phyloP scores from a whole-genome alignment of 2,888 invertebrate species.

The Harpagoxenus sublaevis region DNA sequence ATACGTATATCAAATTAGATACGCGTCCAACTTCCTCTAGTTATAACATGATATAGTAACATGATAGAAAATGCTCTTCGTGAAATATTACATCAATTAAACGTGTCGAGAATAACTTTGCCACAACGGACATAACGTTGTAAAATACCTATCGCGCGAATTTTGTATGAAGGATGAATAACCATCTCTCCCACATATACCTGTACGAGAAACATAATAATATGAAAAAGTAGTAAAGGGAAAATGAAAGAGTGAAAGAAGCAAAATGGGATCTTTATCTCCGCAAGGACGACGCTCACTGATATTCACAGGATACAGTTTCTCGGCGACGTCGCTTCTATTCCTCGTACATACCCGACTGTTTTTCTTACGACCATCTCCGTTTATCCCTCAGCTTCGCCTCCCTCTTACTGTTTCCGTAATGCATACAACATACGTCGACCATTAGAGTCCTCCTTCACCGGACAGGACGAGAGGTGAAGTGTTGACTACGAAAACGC shows the following conservation, averaged over 20 bases:
- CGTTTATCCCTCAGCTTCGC: slow-evolving; percentile 27
- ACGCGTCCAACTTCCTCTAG: background rate
- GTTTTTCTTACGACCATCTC: slow-evolving; percentile 40
- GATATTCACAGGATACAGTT: slow-evolving; percentile 43
- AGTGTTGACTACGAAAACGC: slow-evolving; percentile 46
- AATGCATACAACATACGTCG: slow-evolving; percentile 42
- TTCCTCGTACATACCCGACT: slow-evolving; percentile 29
- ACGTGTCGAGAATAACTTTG: background rate
- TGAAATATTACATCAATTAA: background rate
- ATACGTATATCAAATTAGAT: background rate
- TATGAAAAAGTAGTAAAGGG: background rate
- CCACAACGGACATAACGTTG: background rate
- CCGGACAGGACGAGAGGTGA: slow-evolving; percentile 9
- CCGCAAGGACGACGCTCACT: slow-evolving; percentile 6
- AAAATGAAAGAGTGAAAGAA: slow-evolving; percentile 17
- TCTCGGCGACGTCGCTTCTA: slow-evolving; percentile 3
- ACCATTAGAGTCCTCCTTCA: slow-evolving; percentile 35
- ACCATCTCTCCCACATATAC: background rate
- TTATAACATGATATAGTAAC: background rate
- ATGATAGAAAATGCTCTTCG: background rate
- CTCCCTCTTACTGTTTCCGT: slow-evolving; percentile 34
- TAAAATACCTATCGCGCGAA: background rate
- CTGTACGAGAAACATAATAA: background rate
- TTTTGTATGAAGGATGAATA: background rate
- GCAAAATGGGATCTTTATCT: slow-evolving; percentile 35